Evolutionary conservation across 92 coral and sea anemone genomes (phyloP).

Genomic region (Palythoa grandiflora): DNA sequence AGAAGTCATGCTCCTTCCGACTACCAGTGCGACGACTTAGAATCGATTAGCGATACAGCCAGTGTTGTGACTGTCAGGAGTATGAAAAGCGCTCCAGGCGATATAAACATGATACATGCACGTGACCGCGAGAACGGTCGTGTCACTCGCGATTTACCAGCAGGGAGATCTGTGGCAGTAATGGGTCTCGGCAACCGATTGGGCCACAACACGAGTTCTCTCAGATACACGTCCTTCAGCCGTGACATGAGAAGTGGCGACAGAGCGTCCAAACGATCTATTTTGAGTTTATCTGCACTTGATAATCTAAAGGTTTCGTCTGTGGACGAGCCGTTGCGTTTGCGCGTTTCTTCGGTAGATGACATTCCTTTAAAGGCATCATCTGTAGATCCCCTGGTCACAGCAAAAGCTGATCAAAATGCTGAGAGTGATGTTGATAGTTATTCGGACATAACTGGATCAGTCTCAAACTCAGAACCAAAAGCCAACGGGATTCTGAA

Average conservation of each 20-base stretch:
- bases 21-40: conserved; percentile 57
- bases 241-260: conserved; percentile 2
- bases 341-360: conserved; percentile 68
- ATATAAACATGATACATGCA: neutral
- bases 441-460: conserved; percentile 78
- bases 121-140: conserved; percentile 41
- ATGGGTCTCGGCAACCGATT: conserved; percentile 43
- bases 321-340: conserved; percentile 61
- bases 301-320: conserved; percentile 60
- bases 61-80: conserved; percentile 61
- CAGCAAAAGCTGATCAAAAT: conserved; percentile 34
- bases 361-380: conserved; percentile 59
- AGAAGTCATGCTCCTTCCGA: conserved; percentile 67
- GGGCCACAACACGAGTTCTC: conserved; percentile 18
- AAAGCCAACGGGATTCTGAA: neutral
- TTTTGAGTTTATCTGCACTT: conserved; percentile 44
- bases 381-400: conserved; percentile 39
- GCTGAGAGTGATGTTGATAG: conserved; percentile 76
- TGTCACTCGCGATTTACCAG: conserved; percentile 26
- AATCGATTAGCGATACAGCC: conserved; percentile 60
- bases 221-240: conserved; percentile 29
- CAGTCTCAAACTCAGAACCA: conserved; percentile 17
- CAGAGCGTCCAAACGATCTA: conserved; percentile 34
- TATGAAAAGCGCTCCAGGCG: conserved; percentile 38
- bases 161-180: conserved; percentile 33